These are phyloP conservation scores for Drosophila macrospina DNA, from an alignment of 2,888 invertebrate species.

Conservation along the genomic window DNA sequence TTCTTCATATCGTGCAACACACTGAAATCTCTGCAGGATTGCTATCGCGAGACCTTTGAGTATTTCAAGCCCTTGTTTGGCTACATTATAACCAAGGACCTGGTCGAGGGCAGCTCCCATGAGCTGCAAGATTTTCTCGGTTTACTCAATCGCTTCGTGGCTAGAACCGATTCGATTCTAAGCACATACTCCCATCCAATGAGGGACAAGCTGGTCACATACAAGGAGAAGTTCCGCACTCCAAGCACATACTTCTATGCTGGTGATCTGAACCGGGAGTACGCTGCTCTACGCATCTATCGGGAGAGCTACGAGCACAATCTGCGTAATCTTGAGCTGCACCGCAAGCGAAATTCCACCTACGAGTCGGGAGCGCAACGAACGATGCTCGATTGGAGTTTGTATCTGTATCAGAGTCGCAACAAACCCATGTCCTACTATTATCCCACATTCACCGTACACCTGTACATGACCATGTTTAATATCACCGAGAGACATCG, in stretches of 20 bases:
- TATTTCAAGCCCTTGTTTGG: constrained; percentile 83
- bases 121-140: constrained; percentile 75
- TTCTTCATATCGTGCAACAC: constrained; percentile 83
- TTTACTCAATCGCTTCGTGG: constrained; percentile 70
- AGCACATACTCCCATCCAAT: constrained; percentile 63
- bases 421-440: constrained; percentile 84
- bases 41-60: constrained; percentile 82
- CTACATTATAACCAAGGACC: constrained; percentile 80
- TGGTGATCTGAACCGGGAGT: constrained; percentile 76
- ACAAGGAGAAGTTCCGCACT: constrained; percentile 73
- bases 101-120: constrained; percentile 60
- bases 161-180: constrained; percentile 55
- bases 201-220: constrained; percentile 59
- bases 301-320: constrained; percentile 83
- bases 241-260: constrained; percentile 77
- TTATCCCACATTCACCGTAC: constrained; percentile 81
- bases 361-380: constrained; percentile 76
- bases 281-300: constrained; percentile 73
- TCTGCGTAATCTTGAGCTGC: constrained; percentile 73
- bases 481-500: constrained; percentile 78
- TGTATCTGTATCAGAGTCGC: constrained; percentile 83
- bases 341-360: constrained; percentile 76
- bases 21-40: constrained; percentile 79
- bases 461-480: constrained; percentile 83
- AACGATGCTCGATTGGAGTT: constrained; percentile 82